phyloP scores from a whole-genome alignment of 2,797 vertebrate genomes.

The Siniperca obscura region DNA sequence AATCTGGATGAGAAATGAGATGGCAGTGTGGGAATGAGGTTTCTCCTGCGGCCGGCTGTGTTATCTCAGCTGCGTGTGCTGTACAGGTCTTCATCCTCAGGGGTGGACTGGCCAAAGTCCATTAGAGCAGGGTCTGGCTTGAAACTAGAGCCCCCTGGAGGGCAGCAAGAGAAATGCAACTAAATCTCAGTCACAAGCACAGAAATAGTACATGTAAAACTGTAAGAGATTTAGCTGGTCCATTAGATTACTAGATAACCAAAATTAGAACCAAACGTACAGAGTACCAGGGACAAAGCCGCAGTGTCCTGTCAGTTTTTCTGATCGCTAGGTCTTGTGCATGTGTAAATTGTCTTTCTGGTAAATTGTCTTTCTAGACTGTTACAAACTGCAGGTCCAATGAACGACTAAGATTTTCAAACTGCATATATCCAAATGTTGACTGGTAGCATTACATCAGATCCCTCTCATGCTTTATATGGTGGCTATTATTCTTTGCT shows the following conservation, averaged over 20 bases:
- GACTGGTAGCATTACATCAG: background rate
- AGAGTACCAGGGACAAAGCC: background rate
- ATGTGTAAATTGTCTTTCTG: background rate
- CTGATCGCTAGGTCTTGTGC: background rate
- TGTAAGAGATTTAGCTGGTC: background rate
- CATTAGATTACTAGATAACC: background rate
- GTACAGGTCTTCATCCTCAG: conserved; percentile 93
- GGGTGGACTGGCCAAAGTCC: conserved; percentile 88
- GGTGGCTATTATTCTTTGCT: conserved; percentile 15
- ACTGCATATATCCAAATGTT: conserved; percentile 12
- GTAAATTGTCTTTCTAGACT: background rate
- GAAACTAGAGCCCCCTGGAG: conserved; percentile 69
- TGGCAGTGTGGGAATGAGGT: conserved; percentile 50
- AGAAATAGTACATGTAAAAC: background rate
- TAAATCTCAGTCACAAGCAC: conserved; percentile 1
- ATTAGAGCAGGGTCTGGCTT: conserved; percentile 70
- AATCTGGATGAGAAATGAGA: conserved; percentile 35
- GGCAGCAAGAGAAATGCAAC: conserved; percentile 47
- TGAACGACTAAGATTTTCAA: conserved; percentile 7
- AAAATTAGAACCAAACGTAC: background rate
- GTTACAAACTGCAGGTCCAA: background rate
- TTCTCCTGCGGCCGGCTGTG: conserved; percentile 6
- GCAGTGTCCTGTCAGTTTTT: background rate
- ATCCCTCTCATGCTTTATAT: conserved; percentile 5
- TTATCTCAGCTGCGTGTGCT: conserved; percentile 90